phyloP scores from a whole-genome alignment of 2,113 vertebrate species.

The Oreocharis arfaki region DNA sequence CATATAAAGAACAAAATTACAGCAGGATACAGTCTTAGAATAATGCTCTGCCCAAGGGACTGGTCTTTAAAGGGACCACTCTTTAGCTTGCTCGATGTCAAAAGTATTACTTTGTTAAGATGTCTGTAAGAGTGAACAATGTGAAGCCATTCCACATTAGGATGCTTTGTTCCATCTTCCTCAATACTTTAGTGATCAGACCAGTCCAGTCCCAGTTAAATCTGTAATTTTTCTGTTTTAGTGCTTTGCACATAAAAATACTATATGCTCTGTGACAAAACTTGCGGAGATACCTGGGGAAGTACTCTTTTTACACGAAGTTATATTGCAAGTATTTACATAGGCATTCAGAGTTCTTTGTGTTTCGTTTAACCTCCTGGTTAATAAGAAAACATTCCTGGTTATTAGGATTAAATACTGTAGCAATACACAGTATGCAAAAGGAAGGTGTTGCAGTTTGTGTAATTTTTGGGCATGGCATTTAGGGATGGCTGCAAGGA shows the following conservation, averaged over 20 bases:
- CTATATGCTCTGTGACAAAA: neutral
- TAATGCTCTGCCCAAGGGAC: neutral
- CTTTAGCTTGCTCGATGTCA: neutral
- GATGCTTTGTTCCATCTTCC: neutral
- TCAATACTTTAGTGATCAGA: neutral
- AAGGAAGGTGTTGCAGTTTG: neutral
- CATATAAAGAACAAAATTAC: neutral
- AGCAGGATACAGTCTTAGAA: neutral
- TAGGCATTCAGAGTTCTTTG: neutral
- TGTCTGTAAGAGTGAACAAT: neutral
- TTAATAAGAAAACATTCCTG: neutral
- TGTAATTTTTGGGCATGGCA: neutral
- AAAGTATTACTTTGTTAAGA: neutral
- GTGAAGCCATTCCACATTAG: rapidly evolving
- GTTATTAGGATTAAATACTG: neutral
- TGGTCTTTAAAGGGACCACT: neutral
- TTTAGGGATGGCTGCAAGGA: neutral
- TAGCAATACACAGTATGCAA: neutral
- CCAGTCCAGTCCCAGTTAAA: neutral
- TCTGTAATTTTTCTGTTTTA: neutral
- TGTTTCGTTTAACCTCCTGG: neutral
- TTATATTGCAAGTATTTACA: neutral
- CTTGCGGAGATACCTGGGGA: neutral
- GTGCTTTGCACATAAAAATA: neutral
- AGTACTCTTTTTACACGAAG: neutral